These are phyloP conservation scores for Planococcus citri DNA, from an alignment of 1,140 invertebrate species.

Conservation along the genomic window DNA sequence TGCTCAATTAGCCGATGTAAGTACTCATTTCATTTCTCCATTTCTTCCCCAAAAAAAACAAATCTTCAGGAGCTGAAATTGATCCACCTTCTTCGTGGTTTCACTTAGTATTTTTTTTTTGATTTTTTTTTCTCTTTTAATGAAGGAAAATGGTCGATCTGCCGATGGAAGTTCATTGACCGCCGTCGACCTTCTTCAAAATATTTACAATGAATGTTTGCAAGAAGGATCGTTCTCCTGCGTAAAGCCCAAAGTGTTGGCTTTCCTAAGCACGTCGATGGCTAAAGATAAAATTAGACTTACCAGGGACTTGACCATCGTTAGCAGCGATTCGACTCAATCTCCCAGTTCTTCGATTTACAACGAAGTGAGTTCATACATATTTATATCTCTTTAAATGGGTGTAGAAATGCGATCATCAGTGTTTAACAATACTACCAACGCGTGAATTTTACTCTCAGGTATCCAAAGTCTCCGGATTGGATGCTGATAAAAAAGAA, in stretches of 20 bases:
- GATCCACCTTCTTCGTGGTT: too few species aligned
- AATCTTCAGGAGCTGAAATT: too few species aligned
- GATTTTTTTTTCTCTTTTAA: background rate
- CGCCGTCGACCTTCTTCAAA: slow-evolving; percentile 9
- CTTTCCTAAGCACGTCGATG: slow-evolving; percentile 51
- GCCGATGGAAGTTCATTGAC: background rate
- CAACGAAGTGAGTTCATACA: slow-evolving; percentile 23
- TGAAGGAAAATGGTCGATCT: background rate
- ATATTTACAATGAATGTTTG: slow-evolving; percentile 13
- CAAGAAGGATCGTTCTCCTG: slow-evolving; percentile 36
- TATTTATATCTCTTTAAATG: background rate
- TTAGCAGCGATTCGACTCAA: slow-evolving; percentile 39
- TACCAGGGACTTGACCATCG: slow-evolving; percentile 55
- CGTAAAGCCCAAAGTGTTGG: slow-evolving; percentile 58
- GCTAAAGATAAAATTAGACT: slow-evolving; percentile 54
- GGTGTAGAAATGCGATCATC: too few species aligned
- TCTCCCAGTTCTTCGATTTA: background rate
- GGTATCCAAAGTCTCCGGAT: slow-evolving; percentile 30
- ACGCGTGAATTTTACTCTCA: too few species aligned
- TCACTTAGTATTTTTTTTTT: too few species aligned
- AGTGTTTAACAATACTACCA: too few species aligned
- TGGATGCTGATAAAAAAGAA: slow-evolving; percentile 32
- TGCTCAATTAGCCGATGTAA: background rate
- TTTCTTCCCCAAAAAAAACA: too few species aligned
- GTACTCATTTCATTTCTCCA: background rate